These are phyloP conservation scores for Thereva nobilitata DNA, from an alignment of 2,888 invertebrate species.

Conservation along the genomic window DNA sequence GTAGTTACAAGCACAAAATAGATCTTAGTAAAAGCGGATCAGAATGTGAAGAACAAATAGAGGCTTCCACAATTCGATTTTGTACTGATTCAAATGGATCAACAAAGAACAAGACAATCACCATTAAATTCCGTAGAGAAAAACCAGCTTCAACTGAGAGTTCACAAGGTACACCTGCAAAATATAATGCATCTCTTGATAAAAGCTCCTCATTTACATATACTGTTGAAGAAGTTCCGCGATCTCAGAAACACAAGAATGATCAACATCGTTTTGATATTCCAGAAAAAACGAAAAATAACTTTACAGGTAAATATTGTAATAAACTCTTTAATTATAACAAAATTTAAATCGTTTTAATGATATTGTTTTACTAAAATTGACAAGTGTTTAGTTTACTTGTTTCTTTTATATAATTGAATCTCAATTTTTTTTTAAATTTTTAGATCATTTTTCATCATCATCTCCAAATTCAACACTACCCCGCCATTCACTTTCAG, in stretches of 20 bases:
- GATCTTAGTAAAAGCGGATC: background rate
- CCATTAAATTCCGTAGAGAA: constrained; percentile 54
- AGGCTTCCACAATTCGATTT: constrained; percentile 54
- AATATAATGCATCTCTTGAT: background rate
- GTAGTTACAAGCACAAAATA: background rate
- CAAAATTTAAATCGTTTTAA: too few relatives aligned
- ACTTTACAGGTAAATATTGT: constrained; percentile 10
- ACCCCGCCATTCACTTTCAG: constrained; percentile 34
- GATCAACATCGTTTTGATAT: background rate
- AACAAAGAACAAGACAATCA: constrained; percentile 55
- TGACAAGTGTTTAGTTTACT: too few relatives aligned
- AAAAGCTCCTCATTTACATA: constrained; percentile 1
- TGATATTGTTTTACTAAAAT: too few relatives aligned
- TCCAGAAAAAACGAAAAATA: background rate
- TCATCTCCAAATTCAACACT: background rate
- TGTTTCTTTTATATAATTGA: too few relatives aligned
- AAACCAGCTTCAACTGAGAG: constrained; percentile 34
- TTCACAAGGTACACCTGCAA: constrained; percentile 3
- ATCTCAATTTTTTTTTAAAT: too few relatives aligned
- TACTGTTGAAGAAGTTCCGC: constrained; percentile 7
- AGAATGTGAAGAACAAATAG: constrained; percentile 53
- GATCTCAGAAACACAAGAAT: background rate
- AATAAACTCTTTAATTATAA: too few relatives aligned
- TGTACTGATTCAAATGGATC: constrained; percentile 52
- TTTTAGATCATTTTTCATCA: too few relatives aligned